phyloP scores from a whole-genome alignment of 53 echinoderm and acorn worm species.

The Henricia sp. region DNA sequence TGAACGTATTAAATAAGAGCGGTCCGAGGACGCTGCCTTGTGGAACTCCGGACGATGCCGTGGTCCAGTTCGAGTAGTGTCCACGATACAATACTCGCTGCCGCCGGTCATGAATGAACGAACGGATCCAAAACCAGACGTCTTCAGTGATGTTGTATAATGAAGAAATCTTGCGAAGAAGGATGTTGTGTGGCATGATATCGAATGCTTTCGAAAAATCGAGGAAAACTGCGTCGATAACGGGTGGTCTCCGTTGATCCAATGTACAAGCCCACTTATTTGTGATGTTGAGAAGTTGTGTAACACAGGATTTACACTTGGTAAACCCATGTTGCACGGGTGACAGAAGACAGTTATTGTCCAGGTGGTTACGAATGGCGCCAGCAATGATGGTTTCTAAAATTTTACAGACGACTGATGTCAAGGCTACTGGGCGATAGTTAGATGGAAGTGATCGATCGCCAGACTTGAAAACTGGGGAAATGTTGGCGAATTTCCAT shows the following conservation, averaged over 20 bases:
- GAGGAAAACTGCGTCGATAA: conserved; percentile 53
- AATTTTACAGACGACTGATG: conserved; percentile 53
- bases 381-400: conserved; percentile 36
- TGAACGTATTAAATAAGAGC: too few species aligned
- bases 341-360: conserved; percentile 21
- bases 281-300: too few species aligned
- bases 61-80: too few species aligned
- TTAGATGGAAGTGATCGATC: conserved; percentile 23
- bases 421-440: conserved; percentile 60
- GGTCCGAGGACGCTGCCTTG: too few species aligned
- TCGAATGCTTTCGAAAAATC: conserved; percentile 68
- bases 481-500: conserved; percentile 50
- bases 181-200: conserved; percentile 60
- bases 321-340: conserved; percentile 46
- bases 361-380: conserved; percentile 33
- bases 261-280: conserved; percentile 44
- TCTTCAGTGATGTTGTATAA: too few species aligned
- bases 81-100: too few species aligned
- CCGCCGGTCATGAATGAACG: too few species aligned
- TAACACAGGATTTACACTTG: conserved; percentile 54
- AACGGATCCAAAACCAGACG: too few species aligned
- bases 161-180: conserved; percentile 38
- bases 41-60: too few species aligned
- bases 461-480: conserved; percentile 35
- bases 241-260: conserved; percentile 41